Conservation (phyloP, 2,797 vertebrate genomes). For the Botia kubotai region DNA sequence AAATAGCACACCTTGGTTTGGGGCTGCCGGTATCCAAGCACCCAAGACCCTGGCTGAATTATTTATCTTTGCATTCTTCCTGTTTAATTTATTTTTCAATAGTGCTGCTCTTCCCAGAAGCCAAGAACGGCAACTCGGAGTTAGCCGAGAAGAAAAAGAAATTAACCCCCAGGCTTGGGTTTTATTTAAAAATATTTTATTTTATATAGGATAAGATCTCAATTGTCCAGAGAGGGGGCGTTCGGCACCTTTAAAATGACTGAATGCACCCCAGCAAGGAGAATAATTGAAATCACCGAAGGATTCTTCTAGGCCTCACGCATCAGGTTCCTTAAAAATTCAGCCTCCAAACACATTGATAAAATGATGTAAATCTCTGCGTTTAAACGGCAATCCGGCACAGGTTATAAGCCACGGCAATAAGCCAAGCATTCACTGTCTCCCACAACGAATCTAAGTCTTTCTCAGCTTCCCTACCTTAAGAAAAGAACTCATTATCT, state of each 20-base stretch:
- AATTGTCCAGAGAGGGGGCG: conserved; percentile 74
- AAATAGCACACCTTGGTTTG: conserved; percentile 69
- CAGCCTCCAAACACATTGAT: conserved; percentile 42
- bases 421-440: not conserved
- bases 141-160: conserved; percentile 68
- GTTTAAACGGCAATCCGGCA: conserved; percentile 37
- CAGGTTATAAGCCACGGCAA: conserved; percentile 42
- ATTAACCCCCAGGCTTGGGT: conserved; percentile 68
- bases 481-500: conserved; percentile 18
- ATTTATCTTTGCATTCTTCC: conserved; percentile 79
- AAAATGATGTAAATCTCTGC: conserved; percentile 48
- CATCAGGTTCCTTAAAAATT: conserved; percentile 28
- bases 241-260: conserved; percentile 77
- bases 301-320: conserved; percentile 63
- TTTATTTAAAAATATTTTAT: conserved; percentile 75
- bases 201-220: conserved; percentile 73
- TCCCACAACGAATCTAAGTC: not conserved
- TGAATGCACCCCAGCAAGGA: conserved; percentile 62
- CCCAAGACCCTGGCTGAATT: conserved; percentile 75
- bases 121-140: conserved; percentile 61
- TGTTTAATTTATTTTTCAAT: conserved; percentile 81
- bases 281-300: conserved; percentile 73
- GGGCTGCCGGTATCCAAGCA: conserved; percentile 68
- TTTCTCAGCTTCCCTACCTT: not conserved
- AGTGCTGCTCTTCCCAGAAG: conserved; percentile 68